phyloP scores from a whole-genome alignment of 2,113 vertebrate species.

The Xiphophorus hellerii region DNA sequence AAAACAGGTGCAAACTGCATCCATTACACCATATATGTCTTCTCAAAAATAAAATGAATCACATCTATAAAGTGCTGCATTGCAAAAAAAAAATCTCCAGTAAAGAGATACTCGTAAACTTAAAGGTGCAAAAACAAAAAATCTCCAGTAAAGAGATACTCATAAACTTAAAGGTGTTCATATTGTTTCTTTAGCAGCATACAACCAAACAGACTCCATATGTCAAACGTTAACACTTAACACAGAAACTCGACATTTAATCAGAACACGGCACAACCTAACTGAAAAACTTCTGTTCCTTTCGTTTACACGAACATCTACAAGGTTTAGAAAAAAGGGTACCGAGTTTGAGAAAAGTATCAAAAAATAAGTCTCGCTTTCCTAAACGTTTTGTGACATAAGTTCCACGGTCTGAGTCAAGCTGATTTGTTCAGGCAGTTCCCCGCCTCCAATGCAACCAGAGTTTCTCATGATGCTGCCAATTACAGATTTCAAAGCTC shows the following conservation, averaged over 20 bases:
- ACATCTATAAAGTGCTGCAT: background rate
- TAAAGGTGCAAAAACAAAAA: slow-evolving; percentile 1
- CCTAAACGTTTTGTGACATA: slow-evolving; percentile 1
- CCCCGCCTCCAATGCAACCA: background rate
- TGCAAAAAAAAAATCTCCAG: background rate
- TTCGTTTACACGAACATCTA: background rate
- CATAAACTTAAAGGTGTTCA: slow-evolving; percentile 23
- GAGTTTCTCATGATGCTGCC: slow-evolving; percentile 31
- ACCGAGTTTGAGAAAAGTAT: background rate
- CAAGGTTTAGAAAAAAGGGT: background rate
- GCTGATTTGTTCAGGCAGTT: background rate
- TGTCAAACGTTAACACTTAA: background rate
- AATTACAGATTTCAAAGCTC: slow-evolving; percentile 7
- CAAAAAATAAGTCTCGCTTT: background rate
- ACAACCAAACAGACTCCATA: slow-evolving; percentile 15
- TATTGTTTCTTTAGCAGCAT: slow-evolving; percentile 12
- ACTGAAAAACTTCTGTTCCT: slow-evolving; percentile 1
- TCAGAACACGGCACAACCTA: background rate
- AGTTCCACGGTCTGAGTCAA: slow-evolving; percentile 3
- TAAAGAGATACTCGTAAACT: slow-evolving; percentile 35
- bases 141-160: slow-evolving; percentile 21
- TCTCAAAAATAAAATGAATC: background rate
- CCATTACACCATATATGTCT: slow-evolving; percentile 48
- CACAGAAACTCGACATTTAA: slow-evolving; percentile 5
- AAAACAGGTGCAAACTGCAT: slow-evolving; percentile 36